Conservation (phyloP, 2,113 vertebrate genomes). For the Urocitellus parryii region DNA sequence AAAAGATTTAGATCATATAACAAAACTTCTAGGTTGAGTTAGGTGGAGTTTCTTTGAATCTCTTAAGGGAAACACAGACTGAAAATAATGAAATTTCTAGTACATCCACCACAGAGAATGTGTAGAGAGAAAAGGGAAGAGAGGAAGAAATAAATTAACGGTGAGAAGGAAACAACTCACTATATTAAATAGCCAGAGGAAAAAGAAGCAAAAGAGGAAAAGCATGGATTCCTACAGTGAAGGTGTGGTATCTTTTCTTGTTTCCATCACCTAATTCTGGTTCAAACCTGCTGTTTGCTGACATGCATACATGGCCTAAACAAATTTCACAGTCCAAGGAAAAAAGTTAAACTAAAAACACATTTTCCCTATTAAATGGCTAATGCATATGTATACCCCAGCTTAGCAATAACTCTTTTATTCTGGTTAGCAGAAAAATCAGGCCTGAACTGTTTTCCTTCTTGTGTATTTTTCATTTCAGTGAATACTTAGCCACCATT, state of each 20-base stretch:
- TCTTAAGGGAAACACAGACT: background rate
- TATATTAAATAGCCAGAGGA: background rate
- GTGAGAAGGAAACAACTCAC: background rate
- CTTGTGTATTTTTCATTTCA: conserved; percentile 25
- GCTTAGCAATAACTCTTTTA: background rate
- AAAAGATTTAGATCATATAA: background rate
- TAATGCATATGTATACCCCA: background rate
- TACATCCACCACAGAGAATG: background rate
- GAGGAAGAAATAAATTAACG: background rate
- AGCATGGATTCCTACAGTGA: background rate
- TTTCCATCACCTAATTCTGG: background rate
- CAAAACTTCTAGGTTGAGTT: background rate
- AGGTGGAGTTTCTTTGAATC: background rate
- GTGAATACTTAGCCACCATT: background rate
- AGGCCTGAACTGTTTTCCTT: background rate
- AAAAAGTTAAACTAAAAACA: conserved; percentile 13
- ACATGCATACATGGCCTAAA: background rate
- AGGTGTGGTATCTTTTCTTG: background rate
- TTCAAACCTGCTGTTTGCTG: background rate
- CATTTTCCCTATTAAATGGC: background rate
- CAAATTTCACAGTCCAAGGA: background rate
- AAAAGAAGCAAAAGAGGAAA: background rate
- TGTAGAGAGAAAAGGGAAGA: background rate
- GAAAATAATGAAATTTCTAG: background rate
- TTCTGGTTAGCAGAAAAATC: background rate